Base-by-base conservation (phyloP, 1,140 invertebrate species). In the Glossosoma conforme region DNA sequence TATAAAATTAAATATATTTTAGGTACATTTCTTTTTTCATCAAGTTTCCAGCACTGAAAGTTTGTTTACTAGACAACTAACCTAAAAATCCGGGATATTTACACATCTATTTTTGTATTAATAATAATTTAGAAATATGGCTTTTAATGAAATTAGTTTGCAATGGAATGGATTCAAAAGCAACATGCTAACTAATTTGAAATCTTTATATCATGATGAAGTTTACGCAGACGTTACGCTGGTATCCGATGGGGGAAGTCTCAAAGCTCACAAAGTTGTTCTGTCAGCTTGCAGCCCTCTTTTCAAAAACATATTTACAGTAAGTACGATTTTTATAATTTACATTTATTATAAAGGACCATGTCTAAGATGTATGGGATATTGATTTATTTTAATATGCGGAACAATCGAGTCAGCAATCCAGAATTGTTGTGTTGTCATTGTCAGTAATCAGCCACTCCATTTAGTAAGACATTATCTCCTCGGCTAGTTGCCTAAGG, bases 181-280 rank as follows among this genome's bases (percentile, higher is more conserved):
- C 56, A 82, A 81, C 61, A 81, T 83, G 61, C 69, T 80, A 18
- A 72, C 69, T 24, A 82, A 80, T 54, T 78, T 82, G 49, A 81
- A 82, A 55, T 76, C 75, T 54, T 67, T 83, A 33, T 82, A 75
- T 74, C 77, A 80, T 62, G 80, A 83, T 61, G 79, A 83, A 63
- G 77, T 77, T n/a, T 68, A 83, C 56, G 79, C 81, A n/a, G 81
- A 84, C 64, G 83, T 85, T 17, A 86, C 84, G 41, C 66, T 87
- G 28, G 79, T 83, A 8, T 83, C 81, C 56, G 83, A 84, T 55
- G 82, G 83, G 44, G 72, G 77, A 38, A 77, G 79, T 66, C 73
- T 85, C 49, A 79, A 82, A 46, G 81, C 84, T 42, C 84, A 87
- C 60, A 85, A 84, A 73, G 77, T 87, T 33, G 82, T 87, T 58